phyloP scores from a whole-genome alignment of 2,113 vertebrate species.

The Chlamydotis undulata region DNA sequence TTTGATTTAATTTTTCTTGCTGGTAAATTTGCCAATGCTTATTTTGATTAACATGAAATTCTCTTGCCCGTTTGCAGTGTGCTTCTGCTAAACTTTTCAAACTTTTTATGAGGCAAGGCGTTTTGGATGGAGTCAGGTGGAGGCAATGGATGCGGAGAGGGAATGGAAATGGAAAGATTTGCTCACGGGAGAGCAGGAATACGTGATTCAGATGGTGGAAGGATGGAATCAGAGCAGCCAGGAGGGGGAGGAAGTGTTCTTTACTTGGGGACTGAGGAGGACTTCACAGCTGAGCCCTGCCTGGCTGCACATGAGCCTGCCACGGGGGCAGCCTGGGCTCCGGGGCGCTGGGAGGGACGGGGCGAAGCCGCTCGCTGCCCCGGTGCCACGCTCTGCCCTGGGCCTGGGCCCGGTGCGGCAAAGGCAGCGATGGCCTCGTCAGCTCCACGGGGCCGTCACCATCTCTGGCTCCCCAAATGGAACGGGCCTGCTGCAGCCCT shows the following conservation, averaged over 20 bases:
- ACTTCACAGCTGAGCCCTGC: neutral
- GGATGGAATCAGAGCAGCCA: constrained; percentile 38
- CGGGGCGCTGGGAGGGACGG: neutral
- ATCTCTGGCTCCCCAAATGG: rapidly evolving
- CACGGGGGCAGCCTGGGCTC: neutral
- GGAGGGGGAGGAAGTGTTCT: constrained; percentile 63
- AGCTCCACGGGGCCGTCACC: rapidly evolving
- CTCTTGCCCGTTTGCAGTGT: neutral
- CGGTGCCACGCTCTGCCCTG: neutral
- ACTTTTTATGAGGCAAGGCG: rapidly evolving
- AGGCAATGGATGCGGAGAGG: rapidly evolving
- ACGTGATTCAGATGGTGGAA: neutral
- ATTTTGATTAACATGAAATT: rapidly evolving
- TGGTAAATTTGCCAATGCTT: neutral
- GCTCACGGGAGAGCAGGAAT: neutral
- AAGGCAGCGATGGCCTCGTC: rapidly evolving
- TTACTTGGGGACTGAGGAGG: neutral
- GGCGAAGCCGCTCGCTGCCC: neutral
- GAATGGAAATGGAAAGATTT: neutral
- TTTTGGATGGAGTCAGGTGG: neutral
- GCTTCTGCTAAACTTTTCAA: neutral
- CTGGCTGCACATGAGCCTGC: neutral
- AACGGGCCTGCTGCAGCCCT: neutral
- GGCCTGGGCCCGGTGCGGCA: rapidly evolving
- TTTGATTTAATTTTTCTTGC: neutral